Conservation (phyloP, 2,113 vertebrate genomes). For the Marmota monax region DNA sequence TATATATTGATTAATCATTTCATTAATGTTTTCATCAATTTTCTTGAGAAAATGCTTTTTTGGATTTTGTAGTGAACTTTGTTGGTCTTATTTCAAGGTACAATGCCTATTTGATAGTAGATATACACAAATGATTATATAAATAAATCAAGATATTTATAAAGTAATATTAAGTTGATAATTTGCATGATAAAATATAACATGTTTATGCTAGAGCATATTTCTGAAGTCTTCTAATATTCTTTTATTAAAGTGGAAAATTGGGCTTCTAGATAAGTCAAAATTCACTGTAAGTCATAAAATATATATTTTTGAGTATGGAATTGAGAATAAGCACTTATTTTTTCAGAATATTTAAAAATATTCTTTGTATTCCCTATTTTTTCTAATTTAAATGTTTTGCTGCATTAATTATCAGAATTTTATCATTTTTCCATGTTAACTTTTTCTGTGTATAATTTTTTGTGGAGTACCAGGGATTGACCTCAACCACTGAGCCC, state of each 20-base stretch:
- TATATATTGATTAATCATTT: neutral
- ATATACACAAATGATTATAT: neutral
- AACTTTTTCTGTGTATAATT: neutral
- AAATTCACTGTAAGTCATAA: neutral
- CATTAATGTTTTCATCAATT: slow-evolving; percentile 1
- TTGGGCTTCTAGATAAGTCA: slow-evolving; percentile 14
- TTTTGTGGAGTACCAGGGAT: too few relatives aligned
- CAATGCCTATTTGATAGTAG: neutral
- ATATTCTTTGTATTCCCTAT: neutral
- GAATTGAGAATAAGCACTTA: slow-evolving; percentile 15
- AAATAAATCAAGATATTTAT: slow-evolving; percentile 36
- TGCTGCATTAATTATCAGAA: neutral
- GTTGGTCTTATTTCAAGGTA: neutral
- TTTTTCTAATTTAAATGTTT: slow-evolving; percentile 51
- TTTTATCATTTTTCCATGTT: slow-evolving; percentile 52
- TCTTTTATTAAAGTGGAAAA: neutral
- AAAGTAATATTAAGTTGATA: slow-evolving; percentile 42
- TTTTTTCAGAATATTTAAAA: slow-evolving; percentile 9
- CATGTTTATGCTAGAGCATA: neutral
- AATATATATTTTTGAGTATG: neutral
- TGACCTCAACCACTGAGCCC: too few relatives aligned
- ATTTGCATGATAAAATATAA: slow-evolving; percentile 19
- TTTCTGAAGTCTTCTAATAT: slow-evolving; percentile 40
- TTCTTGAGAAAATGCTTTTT: slow-evolving; percentile 27
- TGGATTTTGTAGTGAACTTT: neutral